These are phyloP conservation scores for Nyleta sp. DNA, from an alignment of 2,888 invertebrate genomes.

Conservation along the genomic window DNA sequence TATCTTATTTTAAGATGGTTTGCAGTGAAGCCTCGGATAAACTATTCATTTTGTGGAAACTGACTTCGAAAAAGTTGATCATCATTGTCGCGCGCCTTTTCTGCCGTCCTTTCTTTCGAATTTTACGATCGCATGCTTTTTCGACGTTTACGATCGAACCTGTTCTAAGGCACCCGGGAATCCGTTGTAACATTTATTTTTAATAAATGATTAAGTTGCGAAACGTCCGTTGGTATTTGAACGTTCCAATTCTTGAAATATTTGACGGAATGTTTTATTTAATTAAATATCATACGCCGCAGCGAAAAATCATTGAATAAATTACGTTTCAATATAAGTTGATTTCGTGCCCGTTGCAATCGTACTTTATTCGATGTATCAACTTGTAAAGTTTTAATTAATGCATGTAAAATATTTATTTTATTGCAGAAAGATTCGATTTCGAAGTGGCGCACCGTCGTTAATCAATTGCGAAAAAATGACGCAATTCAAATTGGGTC, in stretches of 20 bases:
- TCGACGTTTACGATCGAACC: slow-evolving; percentile 42
- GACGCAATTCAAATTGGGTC: no score
- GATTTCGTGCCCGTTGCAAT: slow-evolving; percentile 24
- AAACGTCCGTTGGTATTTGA: slow-evolving; percentile 28
- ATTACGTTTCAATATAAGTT: slow-evolving; percentile 35
- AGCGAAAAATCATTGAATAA: slow-evolving; percentile 38
- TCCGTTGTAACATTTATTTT: slow-evolving; percentile 49
- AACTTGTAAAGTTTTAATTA: slow-evolving; percentile 41
- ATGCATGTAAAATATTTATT: slow-evolving; percentile 31
- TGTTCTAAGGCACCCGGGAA: slow-evolving; percentile 42
- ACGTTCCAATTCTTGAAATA: slow-evolving; percentile 46
- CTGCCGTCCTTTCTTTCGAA: slow-evolving; percentile 4
- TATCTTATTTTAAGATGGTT: no score
- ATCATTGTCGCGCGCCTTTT: slow-evolving; percentile 19
- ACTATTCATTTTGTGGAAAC: slow-evolving; percentile 19
- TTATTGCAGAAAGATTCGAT: no score
- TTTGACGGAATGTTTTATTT: slow-evolving; percentile 42
- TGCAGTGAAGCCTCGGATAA: no score
- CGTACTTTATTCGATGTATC: slow-evolving; percentile 34
- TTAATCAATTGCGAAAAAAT: no score
- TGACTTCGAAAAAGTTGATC: slow-evolving; percentile 24
- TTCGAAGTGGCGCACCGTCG: no score
- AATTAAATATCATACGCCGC: slow-evolving; percentile 40
- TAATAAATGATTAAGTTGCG: slow-evolving; percentile 48
- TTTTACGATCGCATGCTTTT: slow-evolving; percentile 26